These are phyloP conservation scores for Numenius arquata DNA, from an alignment of 2,113 vertebrate species.

Conservation along the genomic window DNA sequence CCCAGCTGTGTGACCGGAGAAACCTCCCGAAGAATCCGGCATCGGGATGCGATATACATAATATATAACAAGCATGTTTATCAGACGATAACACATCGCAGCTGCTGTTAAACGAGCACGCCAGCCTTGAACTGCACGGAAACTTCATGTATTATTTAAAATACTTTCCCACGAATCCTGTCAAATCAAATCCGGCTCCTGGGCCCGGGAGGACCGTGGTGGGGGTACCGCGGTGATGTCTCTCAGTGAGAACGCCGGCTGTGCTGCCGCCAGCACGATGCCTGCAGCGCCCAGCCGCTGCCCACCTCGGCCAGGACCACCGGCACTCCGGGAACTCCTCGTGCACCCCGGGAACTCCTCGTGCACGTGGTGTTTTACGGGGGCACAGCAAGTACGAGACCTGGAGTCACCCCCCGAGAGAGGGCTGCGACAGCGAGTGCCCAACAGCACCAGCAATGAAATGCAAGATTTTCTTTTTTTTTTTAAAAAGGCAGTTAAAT, in stretches of 20 bases:
- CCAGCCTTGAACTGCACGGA: conserved; percentile 24
- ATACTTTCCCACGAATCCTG: conserved; percentile 30
- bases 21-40: neutral
- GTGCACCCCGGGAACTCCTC: neutral
- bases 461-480: rapidly evolving
- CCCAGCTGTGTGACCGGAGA: neutral
- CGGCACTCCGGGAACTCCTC: neutral
- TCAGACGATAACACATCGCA: conserved; percentile 3
- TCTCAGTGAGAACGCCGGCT: neutral
- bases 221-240: neutral
- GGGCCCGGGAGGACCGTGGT: neutral
- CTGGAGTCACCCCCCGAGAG: neutral
- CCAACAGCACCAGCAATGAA: neutral
- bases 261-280: too few species aligned
- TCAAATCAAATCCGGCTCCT: neutral
- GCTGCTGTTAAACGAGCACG: conserved; percentile 39
- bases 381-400: rapidly evolving
- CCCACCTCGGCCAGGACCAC: neutral
- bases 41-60: neutral
- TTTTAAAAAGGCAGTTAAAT: neutral
- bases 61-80: conserved; percentile 42
- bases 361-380: rapidly evolving
- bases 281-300: neutral
- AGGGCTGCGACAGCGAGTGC: rapidly evolving
- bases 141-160: conserved; percentile 67